phyloP scores from a whole-genome alignment of 2,888 invertebrate genomes.

The Elaeidobius kamerunicus region DNA sequence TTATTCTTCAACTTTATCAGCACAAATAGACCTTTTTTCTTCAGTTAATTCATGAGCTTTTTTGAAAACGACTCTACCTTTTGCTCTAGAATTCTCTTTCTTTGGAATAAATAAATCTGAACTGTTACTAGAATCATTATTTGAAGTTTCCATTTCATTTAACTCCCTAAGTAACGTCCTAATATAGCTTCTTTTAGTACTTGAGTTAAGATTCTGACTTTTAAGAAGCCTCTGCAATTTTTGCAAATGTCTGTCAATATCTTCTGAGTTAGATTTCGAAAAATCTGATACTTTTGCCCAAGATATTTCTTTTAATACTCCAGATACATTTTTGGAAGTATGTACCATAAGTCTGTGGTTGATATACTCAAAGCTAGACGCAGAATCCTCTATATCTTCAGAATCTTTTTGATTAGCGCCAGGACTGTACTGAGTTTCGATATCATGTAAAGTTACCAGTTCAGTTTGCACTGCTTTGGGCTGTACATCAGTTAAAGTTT shows the following conservation, averaged over 20 bases:
- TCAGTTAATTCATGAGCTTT: not conserved
- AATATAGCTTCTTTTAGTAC: conserved; percentile 61
- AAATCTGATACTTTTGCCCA: conserved; percentile 17
- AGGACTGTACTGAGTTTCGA: conserved; percentile 7
- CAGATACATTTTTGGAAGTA: not conserved
- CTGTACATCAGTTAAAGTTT: conserved; percentile 10
- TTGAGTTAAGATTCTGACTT: conserved; percentile 57
- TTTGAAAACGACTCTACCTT: not conserved
- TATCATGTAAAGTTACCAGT: not conserved
- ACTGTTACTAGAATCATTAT: conserved; percentile 51
- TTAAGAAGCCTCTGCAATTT: conserved; percentile 59
- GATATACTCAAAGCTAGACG: conserved; percentile 42
- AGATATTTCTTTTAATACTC: conserved; percentile 7
- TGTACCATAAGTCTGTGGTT: not conserved
- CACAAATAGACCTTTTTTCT: no score
- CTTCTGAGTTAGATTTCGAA: conserved; percentile 42
- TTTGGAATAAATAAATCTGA: conserved; percentile 53
- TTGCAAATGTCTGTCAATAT: conserved; percentile 61
- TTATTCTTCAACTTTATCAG: no score
- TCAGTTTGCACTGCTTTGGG: conserved; percentile 37
- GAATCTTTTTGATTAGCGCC: not conserved
- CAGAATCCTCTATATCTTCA: conserved; percentile 12
- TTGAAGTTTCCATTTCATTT: conserved; percentile 40
- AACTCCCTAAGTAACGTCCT: conserved; percentile 53
- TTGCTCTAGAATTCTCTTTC: conserved; percentile 6